A percentile compares a stretch with the other conserved stretches of the same genome.
These are phyloP conservation scores for Paralichthys olivaceus DNA, from an alignment of 2,113 vertebrate genomes.

Conservation along the genomic window DNA sequence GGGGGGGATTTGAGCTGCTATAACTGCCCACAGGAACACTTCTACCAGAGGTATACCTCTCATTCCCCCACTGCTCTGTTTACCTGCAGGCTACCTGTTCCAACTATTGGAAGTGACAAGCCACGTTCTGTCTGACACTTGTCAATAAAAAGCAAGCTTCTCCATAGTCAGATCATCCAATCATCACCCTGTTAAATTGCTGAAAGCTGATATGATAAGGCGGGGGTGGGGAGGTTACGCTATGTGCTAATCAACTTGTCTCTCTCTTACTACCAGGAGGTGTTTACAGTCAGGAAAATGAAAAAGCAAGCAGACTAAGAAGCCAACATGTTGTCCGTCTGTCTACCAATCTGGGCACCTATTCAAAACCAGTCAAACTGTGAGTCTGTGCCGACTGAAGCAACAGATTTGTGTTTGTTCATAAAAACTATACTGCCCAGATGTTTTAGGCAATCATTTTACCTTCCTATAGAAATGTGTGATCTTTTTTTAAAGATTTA, in stretches of 20 bases:
- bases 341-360: background rate
- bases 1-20: conserved; percentile 64
- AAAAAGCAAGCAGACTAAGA: background rate
- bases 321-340: background rate
- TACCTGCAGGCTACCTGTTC: conserved; percentile 60
- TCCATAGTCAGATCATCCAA: background rate
- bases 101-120: conserved; percentile 10
- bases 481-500: background rate
- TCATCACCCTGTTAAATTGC: background rate
- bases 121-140: conserved; percentile 23
- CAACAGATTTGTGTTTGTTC: background rate
- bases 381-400: background rate
- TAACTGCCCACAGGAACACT: conserved; percentile 41
- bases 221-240: background rate
- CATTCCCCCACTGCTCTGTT: conserved; percentile 42
- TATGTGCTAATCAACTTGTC: background rate
- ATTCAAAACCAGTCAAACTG: background rate
- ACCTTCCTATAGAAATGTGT: background rate
- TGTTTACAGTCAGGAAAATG: background rate
- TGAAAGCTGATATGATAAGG: background rate
- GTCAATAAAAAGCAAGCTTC: conserved; percentile 29
- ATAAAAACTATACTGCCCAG: background rate
- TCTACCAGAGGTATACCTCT: conserved; percentile 36
- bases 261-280: background rate
- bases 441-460: background rate